Evolutionary conservation across 2,888 invertebrate species (phyloP).

Genomic region (Spodoptera littoralis): DNA sequence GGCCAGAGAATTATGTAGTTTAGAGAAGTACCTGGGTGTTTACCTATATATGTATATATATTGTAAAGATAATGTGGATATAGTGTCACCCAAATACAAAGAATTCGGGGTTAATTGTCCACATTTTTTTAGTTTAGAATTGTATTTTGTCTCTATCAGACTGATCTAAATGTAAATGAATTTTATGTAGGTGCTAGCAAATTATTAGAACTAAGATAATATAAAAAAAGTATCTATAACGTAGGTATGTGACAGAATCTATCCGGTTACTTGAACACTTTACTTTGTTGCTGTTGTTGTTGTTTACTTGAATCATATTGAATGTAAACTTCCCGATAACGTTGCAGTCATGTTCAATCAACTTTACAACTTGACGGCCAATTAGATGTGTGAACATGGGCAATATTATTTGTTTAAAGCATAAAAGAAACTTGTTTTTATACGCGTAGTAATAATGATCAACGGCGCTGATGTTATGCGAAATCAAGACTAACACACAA

Average conservation of each 20-base stretch:
- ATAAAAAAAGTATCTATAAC: too few species aligned
- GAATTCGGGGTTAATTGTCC: too few species aligned
- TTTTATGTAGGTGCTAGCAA: too few species aligned
- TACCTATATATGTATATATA: not conserved
- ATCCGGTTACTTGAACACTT: too few species aligned
- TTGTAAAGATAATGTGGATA: not conserved
- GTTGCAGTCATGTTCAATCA: conserved; percentile 28
- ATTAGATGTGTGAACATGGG: conserved; percentile 25
- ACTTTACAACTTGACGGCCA: conserved; percentile 11
- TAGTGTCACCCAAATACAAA: too few species aligned
- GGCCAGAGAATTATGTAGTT: conserved; percentile 10
- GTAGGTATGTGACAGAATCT: too few species aligned
- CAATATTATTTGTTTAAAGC: conserved; percentile 8
- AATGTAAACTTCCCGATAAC: conserved; percentile 2
- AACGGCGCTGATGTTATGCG: conserved; percentile 1
- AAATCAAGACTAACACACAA: conserved; percentile 16
- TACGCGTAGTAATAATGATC: conserved; percentile 7
- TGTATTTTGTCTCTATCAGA: too few species aligned
- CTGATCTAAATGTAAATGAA: too few species aligned
- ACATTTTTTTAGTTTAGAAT: too few species aligned
- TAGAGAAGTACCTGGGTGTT: not conserved
- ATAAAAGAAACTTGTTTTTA: conserved; percentile 13
- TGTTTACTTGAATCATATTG: not conserved
- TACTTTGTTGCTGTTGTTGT: too few species aligned
- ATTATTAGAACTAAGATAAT: too few species aligned